Percentiles rank a stretch among this genome's conserved stretches.
These are phyloP conservation scores for Operophtera brumata DNA, from an alignment of 2,888 invertebrate genomes.

Conservation along the genomic window DNA sequence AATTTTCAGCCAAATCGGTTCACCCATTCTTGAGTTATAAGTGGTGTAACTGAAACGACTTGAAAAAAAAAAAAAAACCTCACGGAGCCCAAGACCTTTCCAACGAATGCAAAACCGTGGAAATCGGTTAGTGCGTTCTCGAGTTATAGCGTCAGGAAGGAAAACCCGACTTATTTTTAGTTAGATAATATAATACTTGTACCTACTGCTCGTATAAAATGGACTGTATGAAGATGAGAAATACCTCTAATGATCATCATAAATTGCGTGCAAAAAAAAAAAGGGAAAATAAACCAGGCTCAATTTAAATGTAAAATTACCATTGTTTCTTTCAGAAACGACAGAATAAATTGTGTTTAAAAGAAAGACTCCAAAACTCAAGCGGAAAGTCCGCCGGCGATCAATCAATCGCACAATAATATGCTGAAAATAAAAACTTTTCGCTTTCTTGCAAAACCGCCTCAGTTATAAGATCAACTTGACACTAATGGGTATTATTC, in stretches of 20 bases:
- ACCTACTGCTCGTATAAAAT: too few species aligned
- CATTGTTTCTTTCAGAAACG: conserved; percentile 12
- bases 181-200: too few species aligned
- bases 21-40: too few species aligned
- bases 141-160: too few species aligned
- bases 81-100: too few species aligned
- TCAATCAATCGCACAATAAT: conserved; percentile 30
- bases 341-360: conserved; percentile 18
- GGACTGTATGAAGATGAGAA: too few species aligned
- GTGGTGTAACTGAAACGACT: too few species aligned
- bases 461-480: conserved; percentile 49
- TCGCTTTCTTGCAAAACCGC: conserved; percentile 20
- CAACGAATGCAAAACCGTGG: too few species aligned
- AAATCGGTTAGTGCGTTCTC: too few species aligned
- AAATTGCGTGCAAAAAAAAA: not conserved
- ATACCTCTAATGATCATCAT: not conserved
- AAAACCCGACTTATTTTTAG: too few species aligned
- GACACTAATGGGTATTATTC: conserved; percentile 59
- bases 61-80: too few species aligned
- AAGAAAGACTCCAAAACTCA: conserved; percentile 8
- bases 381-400: conserved; percentile 7
- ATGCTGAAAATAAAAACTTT: conserved; percentile 29
- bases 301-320: conserved; percentile 16
- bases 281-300: conserved; percentile 13
- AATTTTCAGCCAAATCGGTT: too few species aligned